Evolutionary conservation across 2,888 invertebrate species (phyloP), one percentile per base, ranked within the genome.

Genomic region (Terebella lapidaria): DNA sequence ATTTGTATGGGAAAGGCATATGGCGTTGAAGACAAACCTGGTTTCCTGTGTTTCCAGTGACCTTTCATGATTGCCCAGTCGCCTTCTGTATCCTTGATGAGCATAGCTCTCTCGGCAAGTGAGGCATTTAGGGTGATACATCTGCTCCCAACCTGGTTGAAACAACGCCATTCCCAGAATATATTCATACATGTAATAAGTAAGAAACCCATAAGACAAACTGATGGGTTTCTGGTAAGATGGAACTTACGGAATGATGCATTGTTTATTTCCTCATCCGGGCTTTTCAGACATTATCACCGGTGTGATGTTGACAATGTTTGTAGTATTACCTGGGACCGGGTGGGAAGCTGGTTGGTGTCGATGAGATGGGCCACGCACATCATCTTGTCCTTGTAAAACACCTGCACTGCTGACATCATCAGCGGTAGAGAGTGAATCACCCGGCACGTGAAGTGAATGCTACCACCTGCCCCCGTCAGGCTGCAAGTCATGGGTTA

Each of bases 331-430:
- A 77, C 78, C 72, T 74, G 72, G 29, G 67, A 56, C 4, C 71
- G 70, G 28, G 70, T 67, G n/a, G 83, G 83, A 45, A 83, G 67
- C 49, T 79, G 79, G 61, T 83, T 83, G 0, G 81, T 75, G 2
- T 82, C 81, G 56, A 83, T 74, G 30, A 83, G 71, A 67, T 83
- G 83, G 42, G 80, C 77, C 61, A 83, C 80, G 22, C 79, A 76
- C 22, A 79, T 71, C 70, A 82, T 77, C 56, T 77, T 71, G 67
- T 80, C 78, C 29, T 71, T 71, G 64, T 70, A 74, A 67, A 72
- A 82, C 29, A 83, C 79, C 54, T 83, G 79, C n/a, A 83, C 76
- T 60, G 79, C 78, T 22, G 83, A 83, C 69, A 82, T 78, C 57
- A 81, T 70, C 62, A 82, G 68, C 1, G 78, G 74, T 2, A 82